Evolutionary conservation across 2,113 vertebrate species (phyloP).

Genomic region (Archilochus colubris): DNA sequence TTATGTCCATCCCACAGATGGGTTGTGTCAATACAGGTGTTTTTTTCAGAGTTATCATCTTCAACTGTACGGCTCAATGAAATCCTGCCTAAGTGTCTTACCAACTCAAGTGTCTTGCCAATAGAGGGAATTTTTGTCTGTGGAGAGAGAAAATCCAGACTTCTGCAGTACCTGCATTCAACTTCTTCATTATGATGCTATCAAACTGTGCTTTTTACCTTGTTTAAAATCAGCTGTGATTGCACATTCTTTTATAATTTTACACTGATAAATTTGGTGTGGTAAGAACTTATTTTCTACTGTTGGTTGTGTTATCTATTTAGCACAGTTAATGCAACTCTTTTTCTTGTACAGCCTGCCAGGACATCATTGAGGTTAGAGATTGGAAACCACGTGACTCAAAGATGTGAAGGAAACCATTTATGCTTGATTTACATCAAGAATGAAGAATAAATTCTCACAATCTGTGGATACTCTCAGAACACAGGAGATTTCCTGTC

Average conservation of each 20-base stretch:
- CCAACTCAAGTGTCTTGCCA: not conserved
- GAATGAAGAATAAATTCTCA: not conserved
- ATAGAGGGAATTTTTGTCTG: not conserved
- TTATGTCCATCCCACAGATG: not conserved
- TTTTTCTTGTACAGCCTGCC: not conserved
- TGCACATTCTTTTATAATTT: not conserved
- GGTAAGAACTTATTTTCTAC: not conserved
- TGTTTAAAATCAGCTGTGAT: not conserved
- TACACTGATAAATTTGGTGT: not conserved
- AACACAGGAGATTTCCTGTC: not conserved
- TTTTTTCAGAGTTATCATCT: not conserved
- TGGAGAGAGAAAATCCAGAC: not conserved
- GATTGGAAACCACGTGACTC: not conserved
- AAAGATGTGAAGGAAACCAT: not conserved
- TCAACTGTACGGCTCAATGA: not conserved
- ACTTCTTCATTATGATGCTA: not conserved
- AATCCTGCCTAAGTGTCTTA: not conserved
- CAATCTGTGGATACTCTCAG: not conserved
- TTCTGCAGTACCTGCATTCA: not conserved
- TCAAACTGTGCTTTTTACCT: not conserved
- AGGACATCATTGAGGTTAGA: not conserved
- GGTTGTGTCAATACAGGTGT: not conserved
- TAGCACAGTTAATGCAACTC: not conserved
- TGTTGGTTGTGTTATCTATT: not conserved
- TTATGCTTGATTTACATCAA: not conserved